Evolutionary conservation across 1,140 invertebrate genomes (phyloP).

Genomic region (Adelges cooleyi): DNA sequence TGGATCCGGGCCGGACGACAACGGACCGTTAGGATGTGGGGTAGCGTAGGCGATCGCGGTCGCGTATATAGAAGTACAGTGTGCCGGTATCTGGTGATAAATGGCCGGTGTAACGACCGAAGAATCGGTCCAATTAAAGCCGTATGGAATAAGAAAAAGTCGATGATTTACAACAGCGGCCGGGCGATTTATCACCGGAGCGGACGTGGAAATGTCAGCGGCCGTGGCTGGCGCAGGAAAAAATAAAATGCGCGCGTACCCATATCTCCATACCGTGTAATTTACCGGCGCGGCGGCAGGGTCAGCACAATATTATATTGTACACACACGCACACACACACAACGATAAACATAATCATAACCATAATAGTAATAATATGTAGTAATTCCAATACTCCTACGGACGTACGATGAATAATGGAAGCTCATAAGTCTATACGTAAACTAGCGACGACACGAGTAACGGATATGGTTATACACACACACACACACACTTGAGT

Average conservation of each 20-base stretch:
- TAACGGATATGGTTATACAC: too few relatives aligned
- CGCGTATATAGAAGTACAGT: too few relatives aligned
- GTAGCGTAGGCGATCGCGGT: too few relatives aligned
- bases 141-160: not conserved
- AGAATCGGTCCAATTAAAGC: slow-evolving; percentile 22
- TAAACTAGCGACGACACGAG: too few relatives aligned
- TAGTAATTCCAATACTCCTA: not conserved
- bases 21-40: not conserved
- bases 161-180: slow-evolving; percentile 19
- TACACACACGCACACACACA: too few relatives aligned
- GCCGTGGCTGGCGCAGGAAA: not conserved
- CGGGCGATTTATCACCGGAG: slow-evolving; percentile 3
- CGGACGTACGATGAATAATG: slow-evolving; percentile 23
- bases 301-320: too few relatives aligned
- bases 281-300: not conserved
- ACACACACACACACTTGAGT: too few relatives aligned
- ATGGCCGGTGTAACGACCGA: not conserved
- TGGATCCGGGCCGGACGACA: not conserved
- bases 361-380: not conserved
- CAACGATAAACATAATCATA: not conserved
- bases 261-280: not conserved
- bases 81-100: too few relatives aligned
- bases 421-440: slow-evolving; percentile 20
- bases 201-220: not conserved
- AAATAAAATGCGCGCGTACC: slow-evolving; percentile 8